These are phyloP conservation scores for Plectrocnemia conspersa DNA, from an alignment of 1,140 invertebrate genomes.

Conservation along the genomic window DNA sequence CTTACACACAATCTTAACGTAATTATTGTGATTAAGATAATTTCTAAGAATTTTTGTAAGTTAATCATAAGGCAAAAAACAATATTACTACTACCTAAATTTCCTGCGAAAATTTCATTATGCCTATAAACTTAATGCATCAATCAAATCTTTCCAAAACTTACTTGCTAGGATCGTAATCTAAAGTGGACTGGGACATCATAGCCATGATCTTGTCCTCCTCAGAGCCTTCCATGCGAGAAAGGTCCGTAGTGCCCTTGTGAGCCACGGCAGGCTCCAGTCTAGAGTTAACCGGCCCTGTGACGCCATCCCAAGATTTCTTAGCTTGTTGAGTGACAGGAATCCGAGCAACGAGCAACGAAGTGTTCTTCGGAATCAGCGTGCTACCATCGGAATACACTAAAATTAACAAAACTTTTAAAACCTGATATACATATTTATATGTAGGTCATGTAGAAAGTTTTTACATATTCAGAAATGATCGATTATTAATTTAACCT, in stretches of 20 bases:
- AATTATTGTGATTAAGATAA: too few species aligned
- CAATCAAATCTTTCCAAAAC: too few species aligned
- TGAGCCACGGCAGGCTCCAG: slow-evolving; percentile 50
- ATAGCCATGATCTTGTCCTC: slow-evolving; percentile 96
- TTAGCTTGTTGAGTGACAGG: slow-evolving; percentile 73
- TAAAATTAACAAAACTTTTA: slow-evolving; percentile 54
- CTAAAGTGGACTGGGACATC: slow-evolving; percentile 93
- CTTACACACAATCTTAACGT: too few species aligned
- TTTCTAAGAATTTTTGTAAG: too few species aligned
- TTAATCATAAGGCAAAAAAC: too few species aligned
- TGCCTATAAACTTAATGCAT: too few species aligned
- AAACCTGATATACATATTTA: too few species aligned
- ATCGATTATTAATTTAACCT: too few species aligned
- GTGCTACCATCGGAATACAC: slow-evolving; percentile 87
- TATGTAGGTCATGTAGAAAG: too few species aligned
- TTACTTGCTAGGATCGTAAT: slow-evolving; percentile 96
- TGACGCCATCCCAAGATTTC: slow-evolving; percentile 63
- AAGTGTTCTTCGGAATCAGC: slow-evolving; percentile 95
- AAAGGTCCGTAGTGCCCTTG: slow-evolving; percentile 71
- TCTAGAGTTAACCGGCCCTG: slow-evolving; percentile 34
- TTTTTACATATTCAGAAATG: too few species aligned
- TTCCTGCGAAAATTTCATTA: too few species aligned
- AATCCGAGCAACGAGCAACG: slow-evolving; percentile 89
- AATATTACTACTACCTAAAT: too few species aligned
- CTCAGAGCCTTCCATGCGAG: slow-evolving; percentile 86